Evolutionary conservation across 2,888 invertebrate genomes (phyloP), one percentile per base, ranked within the genome.

Genomic region (Spisula subtruncata): DNA sequence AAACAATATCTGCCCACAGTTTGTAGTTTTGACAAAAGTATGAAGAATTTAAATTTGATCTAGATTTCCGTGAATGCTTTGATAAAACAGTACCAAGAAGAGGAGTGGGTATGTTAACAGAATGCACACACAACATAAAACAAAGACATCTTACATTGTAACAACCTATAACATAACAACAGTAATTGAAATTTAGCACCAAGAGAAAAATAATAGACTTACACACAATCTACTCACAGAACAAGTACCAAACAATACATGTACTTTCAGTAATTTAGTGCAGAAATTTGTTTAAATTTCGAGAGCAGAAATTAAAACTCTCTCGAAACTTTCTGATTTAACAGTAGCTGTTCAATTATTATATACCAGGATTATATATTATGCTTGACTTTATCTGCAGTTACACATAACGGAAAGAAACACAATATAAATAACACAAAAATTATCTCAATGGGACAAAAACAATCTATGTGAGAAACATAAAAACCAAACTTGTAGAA

Each of bases 131-230:
- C 32, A 16, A 75, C 14, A 75, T 35, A 32, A 32, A 18, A 75
- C 29, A 75, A n/a, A 32, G 32, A 32, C 18, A 5, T 75, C 32
- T 75, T 75, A 18, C 16, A 75, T 75, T 75, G 5, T 35, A 75
- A 75, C 75, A 75, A 75, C 75, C 75, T 75, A 35, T 75, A 75
- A 75, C 75, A 75, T 35, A 75, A 75, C 35, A 35, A 75, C 75
- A 75, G 16, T 32, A 75, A 32, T 32, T 75, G 75, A 75, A 75
- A 75, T 75, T 60, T 75, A 75, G 75, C 75, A 75, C 75, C 75
- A 35, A 35, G 29, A 75, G 75, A 75, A 75, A 75, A 75, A 75
- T 35, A 32, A 75, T 32, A 18, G 16, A 32, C 25, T 75, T 75
- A 41, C 41, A 41, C 35, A 16, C n/a, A 66, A 5, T 25, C 60